Evolutionary conservation across 2,797 vertebrate genomes (phyloP), one percentile per base, ranked within the genome.

Genomic region (Anabacerthia variegaticeps): DNA sequence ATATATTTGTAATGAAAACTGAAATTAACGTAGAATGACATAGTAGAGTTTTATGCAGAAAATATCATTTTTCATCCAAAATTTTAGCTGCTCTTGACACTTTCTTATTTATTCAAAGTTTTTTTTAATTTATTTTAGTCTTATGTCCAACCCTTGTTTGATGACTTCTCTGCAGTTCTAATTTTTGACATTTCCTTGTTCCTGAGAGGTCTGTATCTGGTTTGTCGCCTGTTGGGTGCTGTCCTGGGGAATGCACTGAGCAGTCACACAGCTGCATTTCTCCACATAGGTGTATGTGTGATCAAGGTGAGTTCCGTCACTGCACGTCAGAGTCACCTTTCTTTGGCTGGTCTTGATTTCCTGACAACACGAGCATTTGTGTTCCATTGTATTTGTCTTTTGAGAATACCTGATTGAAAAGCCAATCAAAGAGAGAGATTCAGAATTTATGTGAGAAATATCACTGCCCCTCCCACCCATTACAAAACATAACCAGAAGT

Each of bases 291-390:
- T 88, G 81, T 97, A 98, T 49, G 84, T 92, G 81, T 98, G 94
- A 34, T 92, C 69, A 3, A 73, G 63, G n/a, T 44, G 75, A 30
- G 95, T 97, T 75, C 97, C 97, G 0, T 97, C 94, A 3, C 54
- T 30, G 12, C 98, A 98, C 0, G 0, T 83, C 77, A 98, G 93
- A 9, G 93, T 96, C 93, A 98, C 97, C 1, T 61, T 93, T 49
- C 81, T 86, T 59, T 44, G 84, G 3, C 97, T 97, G 14, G 96
- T 97, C 56, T 95, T 96, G 62, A 71, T 92, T 89, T 98, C 98
- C 74, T 95, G 97, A 93, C 98, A 98, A 41, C 98, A 98, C 0
- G 46, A 56, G 77, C 98, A 98, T 18, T 14, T 87, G 44, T 80
- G 97, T 56, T 96, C 66, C 90, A 98, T 65, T 0, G 2, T 27